A percentile compares a stretch with the other conserved stretches of the same genome.
These are phyloP conservation scores for Drosophila santomea DNA, from an alignment of 1,140 invertebrate genomes.

Conservation along the genomic window DNA sequence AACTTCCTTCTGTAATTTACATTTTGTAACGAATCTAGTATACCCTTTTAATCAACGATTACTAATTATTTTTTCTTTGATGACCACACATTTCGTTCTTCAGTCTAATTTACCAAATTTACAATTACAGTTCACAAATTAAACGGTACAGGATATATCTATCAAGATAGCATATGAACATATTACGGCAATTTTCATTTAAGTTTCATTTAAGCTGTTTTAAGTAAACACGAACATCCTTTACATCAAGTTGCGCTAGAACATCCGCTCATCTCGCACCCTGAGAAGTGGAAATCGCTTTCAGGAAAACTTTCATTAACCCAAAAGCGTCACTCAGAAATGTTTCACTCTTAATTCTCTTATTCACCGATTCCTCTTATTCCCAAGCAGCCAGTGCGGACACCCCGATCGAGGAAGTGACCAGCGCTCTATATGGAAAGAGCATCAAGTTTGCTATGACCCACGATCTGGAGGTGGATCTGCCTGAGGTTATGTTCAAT, in stretches of 20 bases:
- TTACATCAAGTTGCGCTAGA: slow-evolving; percentile 17
- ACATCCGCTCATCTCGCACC: slow-evolving; percentile 3
- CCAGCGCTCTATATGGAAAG: slow-evolving; percentile 88
- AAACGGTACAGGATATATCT: too few species aligned
- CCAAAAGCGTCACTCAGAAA: slow-evolving; percentile 55
- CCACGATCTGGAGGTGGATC: slow-evolving; percentile 89
- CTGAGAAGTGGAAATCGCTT: slow-evolving; percentile 10
- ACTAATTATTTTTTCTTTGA: too few species aligned
- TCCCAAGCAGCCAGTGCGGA: slow-evolving; percentile 48
- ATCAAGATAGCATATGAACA: too few species aligned
- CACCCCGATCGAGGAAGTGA: slow-evolving; percentile 89
- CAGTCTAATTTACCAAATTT: too few species aligned
- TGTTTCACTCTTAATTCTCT: slow-evolving; percentile 10
- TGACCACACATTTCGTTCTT: too few species aligned
- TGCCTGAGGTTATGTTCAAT: slow-evolving; percentile 90
- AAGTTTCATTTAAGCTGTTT: too few species aligned
- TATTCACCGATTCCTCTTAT: slow-evolving; percentile 3
- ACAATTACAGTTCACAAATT: too few species aligned
- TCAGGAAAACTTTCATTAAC: slow-evolving; percentile 61
- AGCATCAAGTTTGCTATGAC: slow-evolving; percentile 90
- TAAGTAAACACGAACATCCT: too few species aligned
- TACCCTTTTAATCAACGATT: neutral
- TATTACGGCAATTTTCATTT: too few species aligned
- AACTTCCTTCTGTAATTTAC: too few species aligned
- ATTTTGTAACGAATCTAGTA: too few species aligned